A percentile compares a stretch with the other conserved stretches of the same genome.
Evolutionary conservation across 2,888 invertebrate species (phyloP).

Genomic region (Lypha dubia): DNA sequence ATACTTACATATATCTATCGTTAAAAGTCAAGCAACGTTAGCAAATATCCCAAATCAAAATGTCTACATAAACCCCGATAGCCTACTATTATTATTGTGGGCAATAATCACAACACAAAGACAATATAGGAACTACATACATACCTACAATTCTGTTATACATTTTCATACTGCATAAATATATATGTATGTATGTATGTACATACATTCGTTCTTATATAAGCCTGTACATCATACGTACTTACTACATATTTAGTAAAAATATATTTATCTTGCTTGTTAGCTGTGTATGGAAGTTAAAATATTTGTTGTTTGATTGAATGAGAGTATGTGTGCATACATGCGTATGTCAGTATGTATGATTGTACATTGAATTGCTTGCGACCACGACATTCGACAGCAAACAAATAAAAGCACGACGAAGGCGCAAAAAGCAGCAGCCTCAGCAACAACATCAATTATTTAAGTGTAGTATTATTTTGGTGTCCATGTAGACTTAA

Average conservation of each 20-base stretch:
- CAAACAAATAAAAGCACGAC: slow-evolving; percentile 43
- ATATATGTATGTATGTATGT: neutral
- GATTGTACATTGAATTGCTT: slow-evolving; percentile 17
- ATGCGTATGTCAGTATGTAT: neutral
- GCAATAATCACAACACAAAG: slow-evolving; percentile 33
- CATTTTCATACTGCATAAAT: slow-evolving; percentile 4
- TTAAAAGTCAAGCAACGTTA: slow-evolving; percentile 37
- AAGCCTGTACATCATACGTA: neutral
- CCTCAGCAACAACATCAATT: slow-evolving; percentile 54
- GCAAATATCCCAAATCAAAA: slow-evolving; percentile 41
- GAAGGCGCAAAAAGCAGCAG: slow-evolving; percentile 60
- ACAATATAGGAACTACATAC: slow-evolving; percentile 18
- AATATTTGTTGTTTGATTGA: slow-evolving; percentile 49
- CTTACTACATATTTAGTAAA: too few relatives aligned
- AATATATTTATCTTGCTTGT: slow-evolving; percentile 6
- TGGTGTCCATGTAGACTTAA: slow-evolving; percentile 55
- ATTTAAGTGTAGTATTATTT: slow-evolving; percentile 62
- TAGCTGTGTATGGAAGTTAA: slow-evolving; percentile 30
- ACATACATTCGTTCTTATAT: neutral
- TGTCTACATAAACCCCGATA: slow-evolving; percentile 31
- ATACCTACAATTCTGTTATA: slow-evolving; percentile 19
- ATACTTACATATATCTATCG: slow-evolving; percentile 2
- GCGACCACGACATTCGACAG: slow-evolving; percentile 68
- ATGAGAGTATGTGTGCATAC: slow-evolving; percentile 12
- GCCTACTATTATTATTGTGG: slow-evolving; percentile 51